phyloP scores from a whole-genome alignment of 2,888 invertebrate genomes.

The Tenthredo amoena region DNA sequence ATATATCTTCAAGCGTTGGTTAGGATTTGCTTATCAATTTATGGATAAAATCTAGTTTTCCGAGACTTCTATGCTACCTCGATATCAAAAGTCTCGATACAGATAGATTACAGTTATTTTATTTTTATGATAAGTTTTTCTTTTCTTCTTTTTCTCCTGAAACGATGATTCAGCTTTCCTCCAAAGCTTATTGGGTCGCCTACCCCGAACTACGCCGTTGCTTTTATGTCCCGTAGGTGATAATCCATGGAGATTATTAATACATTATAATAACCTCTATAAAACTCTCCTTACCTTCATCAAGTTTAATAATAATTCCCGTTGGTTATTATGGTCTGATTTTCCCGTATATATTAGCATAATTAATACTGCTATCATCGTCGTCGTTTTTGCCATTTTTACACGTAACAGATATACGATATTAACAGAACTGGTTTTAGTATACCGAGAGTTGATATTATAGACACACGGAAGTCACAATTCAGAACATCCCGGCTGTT shows the following conservation, averaged over 20 bases:
- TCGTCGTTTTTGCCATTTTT: background rate
- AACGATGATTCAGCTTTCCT: background rate
- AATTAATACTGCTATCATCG: background rate
- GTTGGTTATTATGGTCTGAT: background rate
- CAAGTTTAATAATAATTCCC: constrained; percentile 13
- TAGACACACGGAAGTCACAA: background rate
- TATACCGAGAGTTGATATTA: background rate
- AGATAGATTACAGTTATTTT: background rate
- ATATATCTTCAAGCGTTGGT: background rate
- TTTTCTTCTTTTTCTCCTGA: background rate
- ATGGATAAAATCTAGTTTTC: background rate
- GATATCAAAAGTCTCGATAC: background rate
- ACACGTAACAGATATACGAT: background rate
- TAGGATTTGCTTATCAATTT: background rate
- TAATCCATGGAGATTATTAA: constrained; percentile 4
- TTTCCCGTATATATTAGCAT: background rate
- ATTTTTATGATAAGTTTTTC: background rate
- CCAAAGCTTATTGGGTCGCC: background rate
- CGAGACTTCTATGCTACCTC: background rate
- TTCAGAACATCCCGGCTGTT: background rate
- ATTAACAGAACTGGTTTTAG: background rate
- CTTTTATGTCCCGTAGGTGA: background rate
- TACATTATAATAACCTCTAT: background rate
- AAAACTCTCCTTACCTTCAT: background rate
- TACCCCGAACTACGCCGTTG: background rate